Base-by-base conservation (phyloP, 2,113 vertebrate genomes). In the Ciconia boyciana region DNA sequence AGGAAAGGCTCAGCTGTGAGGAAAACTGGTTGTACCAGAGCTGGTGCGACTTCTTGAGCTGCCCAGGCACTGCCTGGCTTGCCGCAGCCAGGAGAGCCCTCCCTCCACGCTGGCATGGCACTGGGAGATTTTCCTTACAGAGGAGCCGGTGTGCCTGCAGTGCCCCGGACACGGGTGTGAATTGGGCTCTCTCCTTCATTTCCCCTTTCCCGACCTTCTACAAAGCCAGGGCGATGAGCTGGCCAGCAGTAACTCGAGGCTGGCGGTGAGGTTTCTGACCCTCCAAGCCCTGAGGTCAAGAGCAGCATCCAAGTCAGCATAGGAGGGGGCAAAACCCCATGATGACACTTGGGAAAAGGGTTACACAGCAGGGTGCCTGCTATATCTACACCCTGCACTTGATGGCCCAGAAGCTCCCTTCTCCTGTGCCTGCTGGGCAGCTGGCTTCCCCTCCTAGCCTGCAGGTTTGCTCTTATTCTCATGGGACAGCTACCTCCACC, bases 21-120 rank as follows among this genome's bases (percentile, higher is more conserved):
- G 41, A 86, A 28, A 93, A 83, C 88, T 49, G 94, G 85, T 90
- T 54, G 58, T 78, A 41, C 84, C 51, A 54, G 91, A 71, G 84
- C 74, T 60, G 51, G 41, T 49, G 54, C 1, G 44, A 54, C 65
- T 79, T 21, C 69, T 41, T 28, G 34, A 41, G 90, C 66, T 69
- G 80, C 68, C 71, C 46, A 24, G 72, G 52, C 57, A 17, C 75
- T 61, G 48, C 41, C 36, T 60, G 71, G 36, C 16, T 36, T 44
- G 43, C 34, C 32, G 4, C 86, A 65, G 25, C 49, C 76, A 14
- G n/a, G 31, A 60, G 24, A 69, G 71, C 44, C 20, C 0, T n/a
- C 75, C 54, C 46, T 49, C 31, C 32, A 4, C 0, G 1, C 41
- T 5, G 4, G 11, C 1, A 4, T 39, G 87, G 51, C 16, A 28